Evolutionary conservation across 1,140 invertebrate genomes (phyloP), one percentile per base, ranked within the genome.

Genomic region (Oppia nitens): DNA sequence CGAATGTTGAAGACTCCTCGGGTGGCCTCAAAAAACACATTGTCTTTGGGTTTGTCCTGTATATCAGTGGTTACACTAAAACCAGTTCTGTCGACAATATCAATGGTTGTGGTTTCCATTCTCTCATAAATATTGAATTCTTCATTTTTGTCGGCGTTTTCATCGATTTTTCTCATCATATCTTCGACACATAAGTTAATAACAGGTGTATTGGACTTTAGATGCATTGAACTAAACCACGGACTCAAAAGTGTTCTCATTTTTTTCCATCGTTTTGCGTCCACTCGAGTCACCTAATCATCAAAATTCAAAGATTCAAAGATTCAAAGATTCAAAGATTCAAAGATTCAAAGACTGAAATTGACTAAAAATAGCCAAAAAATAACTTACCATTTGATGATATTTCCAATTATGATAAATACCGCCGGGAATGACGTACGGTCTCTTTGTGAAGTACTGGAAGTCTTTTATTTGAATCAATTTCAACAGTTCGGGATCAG

Each of bases 191-290:
- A 70, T 14, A 62, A 49, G 32, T 70, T 66, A 51, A 74, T 72
- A 6, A 70, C 64, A 2, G 64, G 59, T 21, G 61, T 61, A 68
- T 74, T 69, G 12, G 65, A 67, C 64, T 71, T 73, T 64, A 78
- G 69, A 66, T 77, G 78, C 23, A 67, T 60, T 12, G 72, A 67
- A 32, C 73, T 75, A 62, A 78, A 78, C 0, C 73, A 74, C n/a
- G 76, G 75, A 47, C 73, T 74, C 25, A 77, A 66, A n/a, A 74
- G 66, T 3, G 65, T 66, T 6, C 77, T 63, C 4, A 77, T 70
- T 23, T 74, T 68, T 60, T 77, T 76, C 77, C 77, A 78, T 21
- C 70, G 58, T 20, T 53, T 55, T 2, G 57, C 62, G 40, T 47
- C 51, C 14, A 58, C 66, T 50, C n/a, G 62, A 53, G 11, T 70